Percentiles rank a stretch among this genome's conserved stretches.
Conservation (phyloP, 2,888 invertebrate genomes). For the Sussaba pulchella region DNA sequence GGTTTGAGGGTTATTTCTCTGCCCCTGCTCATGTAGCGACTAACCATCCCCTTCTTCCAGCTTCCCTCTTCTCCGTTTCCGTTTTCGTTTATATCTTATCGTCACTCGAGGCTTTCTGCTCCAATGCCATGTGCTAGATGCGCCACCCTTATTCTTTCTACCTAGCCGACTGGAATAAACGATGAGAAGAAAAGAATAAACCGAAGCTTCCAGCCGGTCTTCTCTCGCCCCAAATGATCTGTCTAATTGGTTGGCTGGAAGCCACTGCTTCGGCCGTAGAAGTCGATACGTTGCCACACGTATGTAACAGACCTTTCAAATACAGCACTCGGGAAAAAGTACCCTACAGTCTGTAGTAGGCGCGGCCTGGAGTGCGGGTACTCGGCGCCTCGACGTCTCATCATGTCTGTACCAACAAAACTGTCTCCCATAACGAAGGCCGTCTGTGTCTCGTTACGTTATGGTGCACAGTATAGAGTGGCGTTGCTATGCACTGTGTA, state of each 20-base stretch:
- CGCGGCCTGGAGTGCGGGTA: not conserved
- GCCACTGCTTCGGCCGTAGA: slow-evolving; percentile 1
- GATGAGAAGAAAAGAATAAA: slow-evolving; percentile 3
- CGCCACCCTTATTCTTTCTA: slow-evolving; percentile 6
- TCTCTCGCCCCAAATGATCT: slow-evolving; percentile 6
- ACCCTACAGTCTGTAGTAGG: not conserved
- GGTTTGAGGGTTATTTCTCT: slow-evolving; percentile 28
- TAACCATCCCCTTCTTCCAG: slow-evolving; percentile 8
- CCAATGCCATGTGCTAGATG: not conserved
- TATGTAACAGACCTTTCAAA: not conserved
- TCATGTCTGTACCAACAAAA: not conserved
- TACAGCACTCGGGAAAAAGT: slow-evolving; percentile 1
- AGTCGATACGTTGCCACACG: not conserved
- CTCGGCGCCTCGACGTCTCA: not conserved
- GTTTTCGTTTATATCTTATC: slow-evolving; percentile 9
- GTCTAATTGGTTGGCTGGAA: slow-evolving; percentile 22
- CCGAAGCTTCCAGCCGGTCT: not conserved
- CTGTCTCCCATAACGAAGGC: not conserved
- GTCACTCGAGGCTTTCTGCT: not conserved
- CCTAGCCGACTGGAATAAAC: slow-evolving; percentile 19
- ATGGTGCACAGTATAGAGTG: not conserved
- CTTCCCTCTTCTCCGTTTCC: slow-evolving; percentile 1
- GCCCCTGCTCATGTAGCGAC: slow-evolving; percentile 2
- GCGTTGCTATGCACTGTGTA: not conserved
- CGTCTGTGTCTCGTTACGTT: no score